Evolutionary conservation across 2,888 invertebrate species (phyloP).

Genomic region (Saturnia japonica): DNA sequence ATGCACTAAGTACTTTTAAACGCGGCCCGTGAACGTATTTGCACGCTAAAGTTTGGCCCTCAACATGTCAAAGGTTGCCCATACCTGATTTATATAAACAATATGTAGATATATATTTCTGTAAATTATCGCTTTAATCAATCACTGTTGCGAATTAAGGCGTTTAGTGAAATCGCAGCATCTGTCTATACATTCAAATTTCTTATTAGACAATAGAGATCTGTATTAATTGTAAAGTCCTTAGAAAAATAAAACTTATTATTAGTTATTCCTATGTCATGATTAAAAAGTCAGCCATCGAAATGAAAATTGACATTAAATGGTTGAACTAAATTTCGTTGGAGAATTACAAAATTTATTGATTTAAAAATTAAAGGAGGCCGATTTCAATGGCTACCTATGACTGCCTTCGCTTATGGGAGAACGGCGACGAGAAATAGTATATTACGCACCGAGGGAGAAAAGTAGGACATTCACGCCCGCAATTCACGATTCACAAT

Average conservation of each 20-base stretch:
- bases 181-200: no score
- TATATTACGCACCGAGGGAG: no score
- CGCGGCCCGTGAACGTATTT: no score
- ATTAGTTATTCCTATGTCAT: constrained; percentile 55
- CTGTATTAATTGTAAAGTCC: neutral
- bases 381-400: constrained; percentile 77
- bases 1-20: no score
- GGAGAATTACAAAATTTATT: constrained; percentile 81
- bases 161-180: neutral
- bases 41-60: no score
- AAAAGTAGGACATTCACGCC: no score
- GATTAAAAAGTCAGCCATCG: constrained; percentile 55
- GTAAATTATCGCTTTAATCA: neutral
- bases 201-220: neutral
- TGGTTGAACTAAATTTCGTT: constrained; percentile 78
- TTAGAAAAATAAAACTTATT: constrained; percentile 15
- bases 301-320: constrained; percentile 73
- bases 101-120: neutral
- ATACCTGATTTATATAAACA: no score
- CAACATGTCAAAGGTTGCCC: no score
- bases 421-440: constrained; percentile 52
- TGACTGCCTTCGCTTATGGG: constrained; percentile 73
- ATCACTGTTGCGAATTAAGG: neutral
- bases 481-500: no score
- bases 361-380: constrained; percentile 79